Conservation (phyloP, 2,888 invertebrate species). For the Saturnia pavonia region DNA sequence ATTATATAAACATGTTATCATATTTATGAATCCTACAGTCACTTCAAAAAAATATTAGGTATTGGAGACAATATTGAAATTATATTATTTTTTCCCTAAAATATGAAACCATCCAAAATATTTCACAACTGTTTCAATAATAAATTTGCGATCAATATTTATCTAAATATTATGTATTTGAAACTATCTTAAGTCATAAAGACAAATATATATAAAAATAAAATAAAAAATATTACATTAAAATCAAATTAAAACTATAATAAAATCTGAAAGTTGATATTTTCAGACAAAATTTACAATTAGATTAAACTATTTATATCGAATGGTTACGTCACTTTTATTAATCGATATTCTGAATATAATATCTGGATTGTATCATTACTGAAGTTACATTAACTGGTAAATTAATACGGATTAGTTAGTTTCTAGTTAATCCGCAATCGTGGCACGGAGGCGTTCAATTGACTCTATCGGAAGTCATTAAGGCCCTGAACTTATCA, state of each 20-base stretch:
- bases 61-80: background rate
- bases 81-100: background rate
- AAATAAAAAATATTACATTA: background rate
- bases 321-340: slow-evolving; percentile 1
- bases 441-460: slow-evolving; percentile 34
- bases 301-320: background rate
- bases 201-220: background rate
- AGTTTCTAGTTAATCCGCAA: slow-evolving; percentile 35
- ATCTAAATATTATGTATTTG: background rate
- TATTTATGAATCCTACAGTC: background rate
- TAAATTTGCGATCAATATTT: background rate
- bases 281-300: background rate
- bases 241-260: background rate
- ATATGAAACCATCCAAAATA: background rate
- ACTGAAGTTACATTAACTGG: slow-evolving; percentile 1
- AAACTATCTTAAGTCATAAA: background rate
- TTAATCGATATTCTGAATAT: slow-evolving; percentile 4
- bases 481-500: slow-evolving; percentile 53
- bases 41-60: background rate
- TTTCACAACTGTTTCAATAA: background rate
- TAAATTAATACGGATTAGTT: slow-evolving; percentile 1
- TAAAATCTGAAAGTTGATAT: background rate
- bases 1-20: background rate
- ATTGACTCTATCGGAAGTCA: slow-evolving; percentile 40
- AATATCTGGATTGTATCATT: slow-evolving; percentile 11